These are phyloP conservation scores for Hypanus sabinus DNA, from an alignment of 2,113 vertebrate species.

Conservation along the genomic window DNA sequence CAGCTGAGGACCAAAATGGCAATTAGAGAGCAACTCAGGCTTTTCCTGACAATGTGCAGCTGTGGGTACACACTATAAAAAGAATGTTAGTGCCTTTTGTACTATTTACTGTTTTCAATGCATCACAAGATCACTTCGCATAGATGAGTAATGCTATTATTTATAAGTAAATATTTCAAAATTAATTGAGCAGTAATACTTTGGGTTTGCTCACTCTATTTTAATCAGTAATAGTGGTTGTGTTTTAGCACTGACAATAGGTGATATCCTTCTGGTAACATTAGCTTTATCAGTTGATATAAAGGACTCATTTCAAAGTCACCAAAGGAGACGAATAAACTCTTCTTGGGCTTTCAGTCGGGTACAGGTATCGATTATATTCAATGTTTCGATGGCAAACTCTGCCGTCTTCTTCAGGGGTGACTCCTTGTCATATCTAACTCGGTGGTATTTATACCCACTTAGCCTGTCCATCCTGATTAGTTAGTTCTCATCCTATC, in stretches of 20 bases:
- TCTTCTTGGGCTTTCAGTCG: too few relatives aligned
- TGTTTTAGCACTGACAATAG: not conserved
- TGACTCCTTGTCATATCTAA: too few relatives aligned
- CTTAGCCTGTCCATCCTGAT: too few relatives aligned
- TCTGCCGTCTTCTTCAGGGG: too few relatives aligned
- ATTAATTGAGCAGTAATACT: not conserved
- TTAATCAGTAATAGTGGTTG: not conserved
- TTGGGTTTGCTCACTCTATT: not conserved
- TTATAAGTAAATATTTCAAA: not conserved
- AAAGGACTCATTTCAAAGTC: not conserved
- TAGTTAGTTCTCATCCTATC: too few relatives aligned
- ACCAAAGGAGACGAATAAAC: not conserved
- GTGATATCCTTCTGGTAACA: too few relatives aligned
- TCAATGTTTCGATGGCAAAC: too few relatives aligned
- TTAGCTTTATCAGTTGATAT: not conserved
- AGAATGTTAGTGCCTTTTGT: not conserved
- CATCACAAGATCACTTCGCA: not conserved
- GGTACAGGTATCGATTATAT: too few relatives aligned
- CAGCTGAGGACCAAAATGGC: not conserved
- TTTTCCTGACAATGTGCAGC: not conserved
- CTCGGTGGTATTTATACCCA: too few relatives aligned
- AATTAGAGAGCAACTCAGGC: not conserved
- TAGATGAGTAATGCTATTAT: not conserved
- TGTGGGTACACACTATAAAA: not conserved
- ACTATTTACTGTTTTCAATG: not conserved